A percentile compares a stretch with the other conserved stretches of the same genome.
Evolutionary conservation across 2,113 vertebrate species (phyloP).

Genomic region (Muntiacus muntjak): DNA sequence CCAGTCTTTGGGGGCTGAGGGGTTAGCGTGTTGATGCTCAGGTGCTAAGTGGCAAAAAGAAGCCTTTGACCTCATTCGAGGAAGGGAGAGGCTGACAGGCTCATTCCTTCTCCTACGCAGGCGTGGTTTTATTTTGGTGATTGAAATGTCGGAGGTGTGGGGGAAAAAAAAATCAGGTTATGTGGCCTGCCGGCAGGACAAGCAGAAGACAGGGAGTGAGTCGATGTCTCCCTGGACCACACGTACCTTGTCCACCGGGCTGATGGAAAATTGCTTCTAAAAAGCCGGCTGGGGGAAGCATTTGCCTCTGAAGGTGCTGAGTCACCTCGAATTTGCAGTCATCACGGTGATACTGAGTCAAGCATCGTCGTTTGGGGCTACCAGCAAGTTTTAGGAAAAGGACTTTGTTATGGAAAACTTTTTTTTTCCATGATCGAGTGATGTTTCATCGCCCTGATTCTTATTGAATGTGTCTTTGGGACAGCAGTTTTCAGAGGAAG

Average conservation of each 20-base stretch:
- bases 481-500: fast-evolving
- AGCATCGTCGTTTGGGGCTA: fast-evolving
- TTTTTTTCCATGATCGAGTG: background rate
- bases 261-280: fast-evolving
- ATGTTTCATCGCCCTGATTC: background rate
- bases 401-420: background rate
- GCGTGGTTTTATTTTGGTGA: background rate
- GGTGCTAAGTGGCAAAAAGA: background rate
- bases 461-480: fast-evolving
- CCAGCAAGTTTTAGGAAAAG: background rate
- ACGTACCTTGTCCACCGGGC: fast-evolving
- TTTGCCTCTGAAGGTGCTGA: fast-evolving
- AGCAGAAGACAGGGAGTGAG: fast-evolving
- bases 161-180: fast-evolving
- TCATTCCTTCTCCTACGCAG: background rate
- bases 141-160: background rate
- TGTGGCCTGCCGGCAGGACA: background rate
- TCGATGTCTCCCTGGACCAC: background rate
- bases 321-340: fast-evolving
- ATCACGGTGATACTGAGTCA: background rate
- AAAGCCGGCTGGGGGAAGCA: background rate
- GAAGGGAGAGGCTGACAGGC: background rate
- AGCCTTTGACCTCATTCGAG: background rate
- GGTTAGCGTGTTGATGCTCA: fast-evolving
- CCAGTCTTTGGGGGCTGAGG: too few relatives aligned